Base-by-base conservation (phyloP, 30 jellyfish, hydroid and myxozoan genomes). In the Turritopsis rubra region DNA sequence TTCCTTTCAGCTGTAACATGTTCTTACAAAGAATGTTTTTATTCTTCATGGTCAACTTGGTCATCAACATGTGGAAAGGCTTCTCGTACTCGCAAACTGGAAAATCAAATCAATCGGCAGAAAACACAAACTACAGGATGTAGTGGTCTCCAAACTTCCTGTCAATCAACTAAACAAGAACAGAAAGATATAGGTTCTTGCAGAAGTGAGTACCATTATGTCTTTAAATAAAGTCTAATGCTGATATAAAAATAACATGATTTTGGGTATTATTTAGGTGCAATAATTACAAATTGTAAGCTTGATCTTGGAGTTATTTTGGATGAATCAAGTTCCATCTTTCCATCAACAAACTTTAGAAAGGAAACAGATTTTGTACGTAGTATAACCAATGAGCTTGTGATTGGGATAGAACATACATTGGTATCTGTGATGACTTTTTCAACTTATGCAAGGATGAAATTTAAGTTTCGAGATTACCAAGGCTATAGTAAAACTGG, bases 401-500 rank as follows among this genome's bases (percentile, higher is more conserved):
- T 72, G 24, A 72, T 88, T 75, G 86, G 90, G 0, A 25, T 29
- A 72, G 23, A 82, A 18, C 77, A 83, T 71, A 82, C 96, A 25
- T 83, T 88, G 24, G 88, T 88, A n/a, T 68, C 96, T 17, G 96
- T 88, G 18, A 88, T 88, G 91, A 83, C 91, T 54, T 88, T 88
- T 65, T 88, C 96, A 13, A 53, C 96, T 17, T 21, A 52, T 30
- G 90, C 96, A 82, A 54, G 87, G 24, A 82, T 88, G 91, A 82
- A 85, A 71, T 74, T 82, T 71, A n/a, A 77, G 54, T 88, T 88
- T 79, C 28, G 88, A 68, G 96, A 88, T 41, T 52, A 83, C 21
- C 80, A 88, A 8, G 96, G 91, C 26, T 88, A 88, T 72, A 54
- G 82, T 60, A 31, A 76, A 83, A 75, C 76, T 72, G 75, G 85